Evolutionary conservation across 1,140 invertebrate genomes (phyloP), one percentile per base, ranked within the genome.

Genomic region (Eurosta solidaginis): DNA sequence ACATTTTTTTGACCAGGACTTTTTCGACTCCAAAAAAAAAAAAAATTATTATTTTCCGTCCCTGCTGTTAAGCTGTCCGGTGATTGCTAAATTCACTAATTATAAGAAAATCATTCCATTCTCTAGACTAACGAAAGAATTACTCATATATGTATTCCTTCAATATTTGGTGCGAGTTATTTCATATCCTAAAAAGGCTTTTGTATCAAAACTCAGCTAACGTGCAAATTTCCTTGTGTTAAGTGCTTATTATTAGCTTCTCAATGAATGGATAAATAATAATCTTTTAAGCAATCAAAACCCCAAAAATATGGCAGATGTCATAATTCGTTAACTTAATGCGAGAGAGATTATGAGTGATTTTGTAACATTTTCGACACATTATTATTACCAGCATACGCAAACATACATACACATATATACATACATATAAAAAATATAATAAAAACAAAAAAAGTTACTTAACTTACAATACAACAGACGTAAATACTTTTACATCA

Each of bases 251-350:
- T 68, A 68, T 68, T 68, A 29, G 12, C 59, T 68, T 14, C 1
- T 6, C 14, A 40, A 42, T 40, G 59, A 3, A 68, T 20, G 10
- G 17, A 42, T 22, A 40, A 68, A 68, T 40, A 40, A 20, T 22
- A 68, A 68, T 40, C 29, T 7, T 12, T 68, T 40, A 40, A 20
- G 12, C 59, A 68, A 68, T 22, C 33, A 20, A 25, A 20, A 29
- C n/a, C 33, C 29, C 17, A 40, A 36, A 68, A 68, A 42, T 68
- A 17, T 40, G 59, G 59, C 59, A 68, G 59, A 68, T 68, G 59
- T 68, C 59, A 68, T 68, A 68, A 68, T 68, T 68, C 59, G 27
- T 68, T 33, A 40, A 68, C 33, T 68, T 68, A n/a, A 40, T 68
- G 33, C n/a, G n/a, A n/a, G n/a, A n/a, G n/a, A 10, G 59, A 40